Evolutionary conservation across 2,113 vertebrate species (phyloP).

Genomic region (Macaca mulatta): DNA sequence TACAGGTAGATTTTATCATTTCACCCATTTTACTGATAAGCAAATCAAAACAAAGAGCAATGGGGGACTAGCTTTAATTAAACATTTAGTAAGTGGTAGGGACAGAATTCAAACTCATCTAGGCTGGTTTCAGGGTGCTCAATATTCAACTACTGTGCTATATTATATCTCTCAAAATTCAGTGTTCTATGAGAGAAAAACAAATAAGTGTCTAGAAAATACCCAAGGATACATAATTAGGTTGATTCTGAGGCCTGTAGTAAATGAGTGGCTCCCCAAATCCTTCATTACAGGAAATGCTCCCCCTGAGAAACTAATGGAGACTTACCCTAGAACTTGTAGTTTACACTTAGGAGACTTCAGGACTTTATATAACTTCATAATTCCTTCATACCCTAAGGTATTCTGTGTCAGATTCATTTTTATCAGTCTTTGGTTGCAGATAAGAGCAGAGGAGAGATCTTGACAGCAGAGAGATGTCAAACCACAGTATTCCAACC

Average conservation of each 20-base stretch:
- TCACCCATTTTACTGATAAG: background rate
- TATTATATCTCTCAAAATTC: background rate
- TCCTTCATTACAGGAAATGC: background rate
- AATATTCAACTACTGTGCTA: background rate
- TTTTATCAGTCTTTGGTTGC: conserved; percentile 49
- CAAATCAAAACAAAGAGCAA: background rate
- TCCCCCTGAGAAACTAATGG: background rate
- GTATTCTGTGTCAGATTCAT: conserved; percentile 65
- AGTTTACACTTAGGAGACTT: conserved; percentile 61
- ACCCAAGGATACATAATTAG: background rate
- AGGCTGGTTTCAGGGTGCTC: background rate
- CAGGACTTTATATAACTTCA: conserved; percentile 52
- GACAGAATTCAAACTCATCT: background rate
- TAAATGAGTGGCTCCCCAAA: background rate
- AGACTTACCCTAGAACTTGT: conserved; percentile 72
- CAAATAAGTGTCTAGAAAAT: background rate
- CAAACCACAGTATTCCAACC: conserved; percentile 69
- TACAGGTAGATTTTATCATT: background rate
- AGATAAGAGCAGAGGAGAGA: conserved; percentile 52
- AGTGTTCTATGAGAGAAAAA: background rate
- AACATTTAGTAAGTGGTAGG: background rate
- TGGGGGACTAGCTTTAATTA: background rate
- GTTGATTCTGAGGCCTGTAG: background rate
- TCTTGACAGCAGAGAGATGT: conserved; percentile 58
- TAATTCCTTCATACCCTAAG: conserved; percentile 51